Percentiles rank a stretch among this genome's conserved stretches.
Conservation (phyloP, 2,113 vertebrate species). For the Sinocyclocheilus rhinocerous region DNA sequence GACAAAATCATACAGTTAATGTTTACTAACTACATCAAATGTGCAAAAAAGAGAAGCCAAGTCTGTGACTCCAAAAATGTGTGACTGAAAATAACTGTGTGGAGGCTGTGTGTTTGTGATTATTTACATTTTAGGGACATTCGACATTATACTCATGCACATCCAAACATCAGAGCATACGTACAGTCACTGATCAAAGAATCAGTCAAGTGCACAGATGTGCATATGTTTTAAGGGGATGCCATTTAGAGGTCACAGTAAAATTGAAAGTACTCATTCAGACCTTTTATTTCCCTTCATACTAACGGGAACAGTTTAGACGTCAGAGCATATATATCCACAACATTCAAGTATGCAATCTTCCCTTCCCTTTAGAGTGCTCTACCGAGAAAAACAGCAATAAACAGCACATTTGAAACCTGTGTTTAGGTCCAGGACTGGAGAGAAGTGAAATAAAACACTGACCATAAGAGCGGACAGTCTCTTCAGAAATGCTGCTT, state of each 20-base stretch:
- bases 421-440: constrained; percentile 8
- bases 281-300: constrained; percentile 1
- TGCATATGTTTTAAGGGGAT: neutral
- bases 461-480: neutral
- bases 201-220: neutral
- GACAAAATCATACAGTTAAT: no score
- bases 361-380: neutral
- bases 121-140: neutral
- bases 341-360: neutral
- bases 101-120: neutral
- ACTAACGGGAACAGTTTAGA: neutral
- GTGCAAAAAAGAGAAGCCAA: neutral
- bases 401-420: constrained; percentile 10
- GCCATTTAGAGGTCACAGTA: constrained; percentile 2
- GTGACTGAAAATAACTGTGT: neutral
- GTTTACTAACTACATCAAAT: neutral
- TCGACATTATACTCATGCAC: neutral
- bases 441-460: neutral
- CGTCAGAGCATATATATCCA: neutral
- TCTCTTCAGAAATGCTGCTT: neutral
- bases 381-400: neutral
- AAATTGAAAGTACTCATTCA: neutral
- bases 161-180: neutral
- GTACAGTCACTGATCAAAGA: neutral
- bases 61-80: neutral